Base-by-base conservation (phyloP, 2,113 vertebrate genomes). In the Heliornis fulica region DNA sequence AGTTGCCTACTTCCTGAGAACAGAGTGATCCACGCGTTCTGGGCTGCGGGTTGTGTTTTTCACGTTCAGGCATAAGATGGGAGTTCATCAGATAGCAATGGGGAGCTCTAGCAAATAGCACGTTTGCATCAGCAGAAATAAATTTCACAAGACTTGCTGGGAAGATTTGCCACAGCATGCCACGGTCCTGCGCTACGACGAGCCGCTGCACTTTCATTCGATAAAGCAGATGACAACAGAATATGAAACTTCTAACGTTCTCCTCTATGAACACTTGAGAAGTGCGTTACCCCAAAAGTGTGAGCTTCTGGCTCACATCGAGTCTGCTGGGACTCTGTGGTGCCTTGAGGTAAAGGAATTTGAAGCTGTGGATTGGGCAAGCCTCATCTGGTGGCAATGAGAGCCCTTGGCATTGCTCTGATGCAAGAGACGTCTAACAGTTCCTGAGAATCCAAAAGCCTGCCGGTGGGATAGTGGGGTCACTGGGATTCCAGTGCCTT, bases 1-100 rank as follows among this genome's bases (percentile, higher is more conserved):
- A 96, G 92, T 63, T 81, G 75, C 45, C 22, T 48, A 92, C 80
- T 98, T 98, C 96, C 97, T 97, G 97, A 96, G 97, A 95, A 94
- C 94, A 61, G 21, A 36, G 14, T 3, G 80, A 97, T 97, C 96
- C 97, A 79, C 93, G 88, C 80, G 15, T 91, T 96, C 93, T 64
- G 83, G 61, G 23, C 34, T 97, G 96, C 0, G 90, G 96, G 95
- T 97, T 96, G 57, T 90, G 81, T 89, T 90, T 97, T 93, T 90
- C 81, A 76, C 9, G 0, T 61, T 95, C 65, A 90, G 89, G 68
- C 90, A 70, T 83, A 90, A 56, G 83, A 94, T 89, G 70, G 93
- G 83, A 97, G 93, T 90, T 96, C 70, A 94, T 92, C 88, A 96
- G 97, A 96, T 96, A 97, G 81, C 61, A 59, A 46, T 68, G 48